Base-by-base conservation (phyloP, 2,888 invertebrate genomes). In the Epirrita christyi region DNA sequence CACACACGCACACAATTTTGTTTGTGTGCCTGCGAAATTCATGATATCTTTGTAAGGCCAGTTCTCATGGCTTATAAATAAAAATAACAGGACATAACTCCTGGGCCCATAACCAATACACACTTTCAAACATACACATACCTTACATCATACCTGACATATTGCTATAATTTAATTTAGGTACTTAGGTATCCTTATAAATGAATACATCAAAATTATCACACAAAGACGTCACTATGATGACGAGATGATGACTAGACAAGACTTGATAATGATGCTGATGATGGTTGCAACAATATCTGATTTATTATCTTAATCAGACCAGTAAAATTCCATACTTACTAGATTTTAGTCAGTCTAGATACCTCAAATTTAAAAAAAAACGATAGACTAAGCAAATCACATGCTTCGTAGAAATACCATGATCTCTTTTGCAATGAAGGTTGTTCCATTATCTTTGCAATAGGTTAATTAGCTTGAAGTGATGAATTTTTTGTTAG, bases 1-100 rank as follows among this genome's bases (percentile, higher is more conserved):
- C 88, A 89, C 88, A 81, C 82, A 76, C 85, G 77, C 88, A 86
- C 85, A 85, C 86, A 80, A 73, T 60, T 69, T 60, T 63, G 65
- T 68, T 70, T 75, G 81, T 71, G 80, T 81, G 87, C 73, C 87
- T 84, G 88, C 84, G 87, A 88, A 86, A 86, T 77, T 64, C 61
- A 52, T 58, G 59, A 63, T 68, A 55, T 53, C 49, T 42, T 43
- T 58, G 42, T 9, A 32, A 14, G 56, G 59, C 76, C 78, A 78
- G 63, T 66, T 69, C 68, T 41, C 50, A 60, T 72, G 75, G 76
- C 53, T 46, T 59, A 29, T 52, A 0, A 44, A 36, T 46, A 34
- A 13, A 38, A 36, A 21, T 45, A 8, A 53, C 1, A 45, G 13
- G 36, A 43, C 15, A 45, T 2, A 10, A 32, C 14, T 43, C 13